These are phyloP conservation scores for Aphelocoma californica DNA, from an alignment of 2,797 vertebrate species.

Conservation along the genomic window DNA sequence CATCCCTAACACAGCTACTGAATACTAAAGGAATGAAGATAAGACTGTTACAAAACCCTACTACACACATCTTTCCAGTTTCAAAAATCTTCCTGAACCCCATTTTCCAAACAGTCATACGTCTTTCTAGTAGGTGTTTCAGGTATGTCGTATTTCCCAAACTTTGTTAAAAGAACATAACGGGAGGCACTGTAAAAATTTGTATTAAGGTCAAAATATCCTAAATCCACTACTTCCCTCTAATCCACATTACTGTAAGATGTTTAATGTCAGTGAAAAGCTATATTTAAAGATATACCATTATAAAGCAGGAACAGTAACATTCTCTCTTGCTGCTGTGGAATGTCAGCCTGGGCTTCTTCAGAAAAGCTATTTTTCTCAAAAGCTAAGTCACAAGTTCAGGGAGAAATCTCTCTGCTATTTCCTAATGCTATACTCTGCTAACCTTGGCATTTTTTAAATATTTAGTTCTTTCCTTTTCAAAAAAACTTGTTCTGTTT, in stretches of 20 bases:
- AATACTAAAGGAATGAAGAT: neutral
- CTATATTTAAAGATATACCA: neutral
- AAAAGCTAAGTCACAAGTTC: conserved; percentile 56
- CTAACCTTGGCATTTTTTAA: conserved; percentile 61
- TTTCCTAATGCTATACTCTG: conserved; percentile 50
- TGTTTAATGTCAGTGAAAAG: neutral
- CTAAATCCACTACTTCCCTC: neutral
- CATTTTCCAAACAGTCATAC: neutral
- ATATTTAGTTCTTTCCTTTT: conserved; percentile 45
- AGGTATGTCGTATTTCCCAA: neutral
- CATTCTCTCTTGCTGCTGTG: neutral
- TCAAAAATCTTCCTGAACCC: neutral
- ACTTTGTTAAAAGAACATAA: neutral
- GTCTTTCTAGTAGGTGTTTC: neutral
- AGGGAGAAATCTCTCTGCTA: conserved; percentile 54
- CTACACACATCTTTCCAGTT: neutral
- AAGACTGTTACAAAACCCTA: neutral
- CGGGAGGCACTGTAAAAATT: neutral
- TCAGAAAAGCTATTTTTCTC: conserved; percentile 37
- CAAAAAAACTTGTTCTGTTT: neutral
- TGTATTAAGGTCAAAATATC: neutral
- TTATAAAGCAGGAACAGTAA: neutral
- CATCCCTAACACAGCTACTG: neutral
- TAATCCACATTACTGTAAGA: neutral
- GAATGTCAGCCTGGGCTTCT: conserved; percentile 24